Evolutionary conservation across 2,888 invertebrate genomes (phyloP).

Genomic region (Deilephila porcellus): DNA sequence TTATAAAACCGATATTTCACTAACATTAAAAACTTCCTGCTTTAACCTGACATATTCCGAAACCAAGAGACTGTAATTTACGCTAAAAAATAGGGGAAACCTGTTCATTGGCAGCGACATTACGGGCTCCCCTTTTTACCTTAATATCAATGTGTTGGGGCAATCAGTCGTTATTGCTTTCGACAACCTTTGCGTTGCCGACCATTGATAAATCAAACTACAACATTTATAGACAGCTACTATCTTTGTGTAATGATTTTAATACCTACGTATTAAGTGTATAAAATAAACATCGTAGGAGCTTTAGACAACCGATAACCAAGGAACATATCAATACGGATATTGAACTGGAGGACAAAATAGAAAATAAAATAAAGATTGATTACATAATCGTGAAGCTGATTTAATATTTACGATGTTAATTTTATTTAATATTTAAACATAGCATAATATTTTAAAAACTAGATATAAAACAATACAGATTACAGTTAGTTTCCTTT

Average conservation of each 20-base stretch:
- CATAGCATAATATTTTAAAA: too few species aligned
- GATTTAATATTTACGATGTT: too few species aligned
- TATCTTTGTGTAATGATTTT: not conserved
- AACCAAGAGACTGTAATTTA: not conserved
- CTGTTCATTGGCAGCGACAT: not conserved
- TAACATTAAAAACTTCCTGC: not conserved
- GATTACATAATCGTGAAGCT: too few species aligned
- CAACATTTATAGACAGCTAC: not conserved
- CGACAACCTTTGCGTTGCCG: not conserved
- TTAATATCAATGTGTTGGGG: slow-evolving; percentile 10
- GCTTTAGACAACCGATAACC: not conserved
- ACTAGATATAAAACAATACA: too few species aligned
- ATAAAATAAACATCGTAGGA: not conserved
- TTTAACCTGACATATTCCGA: not conserved
- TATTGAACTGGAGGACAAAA: too few species aligned
- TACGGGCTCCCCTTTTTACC: not conserved
- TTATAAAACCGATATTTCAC: too few species aligned
- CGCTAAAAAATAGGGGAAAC: not conserved
- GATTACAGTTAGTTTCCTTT: too few species aligned
- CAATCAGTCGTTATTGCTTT: slow-evolving; percentile 12
- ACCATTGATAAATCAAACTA: not conserved
- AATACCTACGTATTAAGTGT: too few species aligned
- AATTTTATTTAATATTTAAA: too few species aligned
- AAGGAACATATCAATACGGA: too few species aligned
- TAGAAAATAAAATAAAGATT: too few species aligned